Evolutionary conservation across 2,888 invertebrate species (phyloP).

Genomic region (Colostygia pectinataria): DNA sequence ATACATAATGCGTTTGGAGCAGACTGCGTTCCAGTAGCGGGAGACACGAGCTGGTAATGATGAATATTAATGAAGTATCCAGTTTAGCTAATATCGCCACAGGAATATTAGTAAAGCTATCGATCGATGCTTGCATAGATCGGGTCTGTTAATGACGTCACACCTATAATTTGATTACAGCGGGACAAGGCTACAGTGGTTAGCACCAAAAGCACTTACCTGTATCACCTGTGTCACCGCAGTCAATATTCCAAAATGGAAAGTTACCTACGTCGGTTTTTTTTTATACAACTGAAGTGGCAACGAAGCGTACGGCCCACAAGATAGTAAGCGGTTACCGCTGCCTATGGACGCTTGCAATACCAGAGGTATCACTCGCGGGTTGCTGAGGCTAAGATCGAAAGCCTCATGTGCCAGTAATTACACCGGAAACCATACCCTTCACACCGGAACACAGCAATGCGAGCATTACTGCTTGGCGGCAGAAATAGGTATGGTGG

Average conservation of each 20-base stretch:
- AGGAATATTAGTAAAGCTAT: conserved; percentile 23
- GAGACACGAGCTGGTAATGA: conserved; percentile 12
- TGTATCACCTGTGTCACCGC: conserved; percentile 18
- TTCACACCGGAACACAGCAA: no score
- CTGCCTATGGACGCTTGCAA: no score
- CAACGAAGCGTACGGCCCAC: no score
- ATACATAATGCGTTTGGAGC: background rate
- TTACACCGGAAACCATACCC: no score
- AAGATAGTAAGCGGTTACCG: no score
- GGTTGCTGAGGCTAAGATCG: no score
- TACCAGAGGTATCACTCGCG: no score
- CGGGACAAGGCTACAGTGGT: conserved; percentile 64
- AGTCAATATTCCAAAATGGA: conserved; percentile 10
- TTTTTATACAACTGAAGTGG: no score
- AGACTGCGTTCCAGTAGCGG: conserved; percentile 1
- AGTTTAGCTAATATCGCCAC: conserved; percentile 20
- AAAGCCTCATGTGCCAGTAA: no score
- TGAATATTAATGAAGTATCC: conserved; percentile 18
- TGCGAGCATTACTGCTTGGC: no score
- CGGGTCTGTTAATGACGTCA: conserved; percentile 58
- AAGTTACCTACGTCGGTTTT: conserved; percentile 3
- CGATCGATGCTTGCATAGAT: conserved; percentile 22
- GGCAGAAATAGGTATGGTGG: no score
- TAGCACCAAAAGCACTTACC: conserved; percentile 45
- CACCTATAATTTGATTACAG: conserved; percentile 74